These are phyloP conservation scores for Sciurus niger DNA, from an alignment of 2,113 vertebrate genomes.

Conservation along the genomic window DNA sequence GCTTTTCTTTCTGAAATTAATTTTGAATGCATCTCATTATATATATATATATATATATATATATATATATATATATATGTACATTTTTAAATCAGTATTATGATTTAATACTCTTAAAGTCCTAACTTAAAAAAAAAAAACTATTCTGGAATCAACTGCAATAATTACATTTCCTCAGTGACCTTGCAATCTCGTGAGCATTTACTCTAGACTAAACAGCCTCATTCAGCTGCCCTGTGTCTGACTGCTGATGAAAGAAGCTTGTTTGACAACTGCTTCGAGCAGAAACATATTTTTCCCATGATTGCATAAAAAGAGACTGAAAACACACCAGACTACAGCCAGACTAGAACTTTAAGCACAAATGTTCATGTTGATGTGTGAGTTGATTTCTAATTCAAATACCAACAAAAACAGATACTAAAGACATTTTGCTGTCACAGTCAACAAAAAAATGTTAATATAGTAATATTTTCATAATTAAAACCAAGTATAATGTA, in stretches of 20 bases:
- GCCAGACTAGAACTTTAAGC: slow-evolving; percentile 89
- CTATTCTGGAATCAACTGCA: slow-evolving; percentile 88
- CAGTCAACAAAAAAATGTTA: slow-evolving; percentile 90
- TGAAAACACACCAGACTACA: slow-evolving; percentile 90
- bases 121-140: slow-evolving; percentile 87
- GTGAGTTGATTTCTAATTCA: slow-evolving; percentile 93
- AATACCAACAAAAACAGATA: slow-evolving; percentile 95
- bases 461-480: slow-evolving; percentile 82
- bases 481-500: slow-evolving; percentile 76
- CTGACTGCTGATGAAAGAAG: slow-evolving; percentile 94
- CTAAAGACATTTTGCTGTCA: slow-evolving; percentile 91
- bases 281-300: slow-evolving; percentile 94
- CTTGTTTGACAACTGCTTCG: slow-evolving; percentile 93
- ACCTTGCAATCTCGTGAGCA: slow-evolving; percentile 93
- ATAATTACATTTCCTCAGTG: slow-evolving; percentile 93
- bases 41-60: background rate
- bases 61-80: background rate
- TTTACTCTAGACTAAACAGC: slow-evolving; percentile 97
- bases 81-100: slow-evolving; percentile 85
- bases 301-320: slow-evolving; percentile 90
- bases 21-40: slow-evolving; percentile 46
- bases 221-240: slow-evolving; percentile 94
- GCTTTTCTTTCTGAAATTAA: slow-evolving; percentile 67
- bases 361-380: slow-evolving; percentile 91
- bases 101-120: slow-evolving; percentile 84